Evolutionary conservation across 2,797 vertebrate species (phyloP).

Genomic region (Ibycter americanus): DNA sequence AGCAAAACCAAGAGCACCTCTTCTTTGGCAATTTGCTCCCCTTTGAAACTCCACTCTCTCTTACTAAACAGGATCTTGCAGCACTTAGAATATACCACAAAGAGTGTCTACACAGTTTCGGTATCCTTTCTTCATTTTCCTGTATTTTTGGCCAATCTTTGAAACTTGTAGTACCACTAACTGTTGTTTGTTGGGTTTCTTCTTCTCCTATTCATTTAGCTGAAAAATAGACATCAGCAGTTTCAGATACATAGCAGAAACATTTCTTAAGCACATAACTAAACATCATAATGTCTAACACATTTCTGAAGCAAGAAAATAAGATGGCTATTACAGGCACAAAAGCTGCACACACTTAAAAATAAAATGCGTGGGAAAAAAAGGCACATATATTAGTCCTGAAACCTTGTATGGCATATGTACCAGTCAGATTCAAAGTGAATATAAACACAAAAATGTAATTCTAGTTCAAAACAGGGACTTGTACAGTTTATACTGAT

Average conservation of each 20-base stretch:
- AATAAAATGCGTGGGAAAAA: background rate
- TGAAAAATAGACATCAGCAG: background rate
- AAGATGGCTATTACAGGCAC: background rate
- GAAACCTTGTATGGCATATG: background rate
- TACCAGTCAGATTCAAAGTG: background rate
- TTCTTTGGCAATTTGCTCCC: constrained; percentile 23
- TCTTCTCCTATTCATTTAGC: background rate
- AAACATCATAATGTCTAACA: background rate
- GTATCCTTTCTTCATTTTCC: constrained; percentile 45
- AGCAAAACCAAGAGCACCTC: constrained; percentile 27
- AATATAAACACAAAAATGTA: background rate
- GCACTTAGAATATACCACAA: background rate
- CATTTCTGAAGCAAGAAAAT: background rate
- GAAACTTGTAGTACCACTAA: background rate
- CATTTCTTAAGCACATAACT: background rate
- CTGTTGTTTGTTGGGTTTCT: background rate
- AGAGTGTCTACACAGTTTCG: background rate
- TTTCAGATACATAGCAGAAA: background rate
- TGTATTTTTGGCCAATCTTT: constrained; percentile 16
- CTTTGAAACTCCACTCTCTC: background rate
- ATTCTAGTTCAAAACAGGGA: background rate
- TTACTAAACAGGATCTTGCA: constrained; percentile 62
- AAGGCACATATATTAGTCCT: fast-evolving
- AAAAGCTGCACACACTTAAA: background rate
- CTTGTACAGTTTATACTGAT: background rate